Percentiles rank a stretch among this genome's conserved stretches.
These are phyloP conservation scores for Mongoloraphidia duomilia DNA, from an alignment of 2,888 invertebrate genomes.

Conservation along the genomic window DNA sequence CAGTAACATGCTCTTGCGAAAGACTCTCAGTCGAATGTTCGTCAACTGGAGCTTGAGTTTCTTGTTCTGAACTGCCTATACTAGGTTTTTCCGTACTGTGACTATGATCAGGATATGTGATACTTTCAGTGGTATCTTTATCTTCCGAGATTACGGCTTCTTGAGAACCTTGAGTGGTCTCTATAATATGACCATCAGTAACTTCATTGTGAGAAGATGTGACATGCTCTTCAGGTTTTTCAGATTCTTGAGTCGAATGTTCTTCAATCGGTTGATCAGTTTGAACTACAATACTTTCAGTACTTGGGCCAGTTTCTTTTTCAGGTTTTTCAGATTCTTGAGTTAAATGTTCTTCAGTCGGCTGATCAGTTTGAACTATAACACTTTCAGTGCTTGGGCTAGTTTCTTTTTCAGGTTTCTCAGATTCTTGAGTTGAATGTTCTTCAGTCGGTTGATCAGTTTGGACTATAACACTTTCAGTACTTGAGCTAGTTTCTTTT, in stretches of 20 bases:
- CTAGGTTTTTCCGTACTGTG: conserved; percentile 4
- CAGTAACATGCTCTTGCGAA: neutral
- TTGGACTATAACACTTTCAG: no score
- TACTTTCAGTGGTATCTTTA: neutral
- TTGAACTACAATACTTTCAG: no score
- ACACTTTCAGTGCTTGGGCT: no score
- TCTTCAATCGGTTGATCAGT: no score
- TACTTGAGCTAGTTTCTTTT: neutral
- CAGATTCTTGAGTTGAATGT: no score
- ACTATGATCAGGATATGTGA: neutral
- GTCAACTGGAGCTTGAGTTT: conserved; percentile 2
- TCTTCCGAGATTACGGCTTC: neutral
- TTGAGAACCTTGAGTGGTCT: conserved; percentile 6
- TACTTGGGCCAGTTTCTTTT: neutral
- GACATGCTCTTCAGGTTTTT: conserved; percentile 2
- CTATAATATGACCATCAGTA: conserved; percentile 4
- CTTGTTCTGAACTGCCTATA: neutral
- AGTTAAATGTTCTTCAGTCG: neutral
- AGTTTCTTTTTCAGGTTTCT: no score
- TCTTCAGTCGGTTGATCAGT: no score
- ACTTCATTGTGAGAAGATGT: neutral
- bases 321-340: conserved; percentile 5
- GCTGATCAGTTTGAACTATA: no score
- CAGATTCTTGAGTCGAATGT: neutral
- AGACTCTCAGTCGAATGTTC: neutral